A percentile compares a stretch with the other conserved stretches of the same genome.
Evolutionary conservation across 2,113 vertebrate species (phyloP).

Genomic region (Nerophis ophidion): DNA sequence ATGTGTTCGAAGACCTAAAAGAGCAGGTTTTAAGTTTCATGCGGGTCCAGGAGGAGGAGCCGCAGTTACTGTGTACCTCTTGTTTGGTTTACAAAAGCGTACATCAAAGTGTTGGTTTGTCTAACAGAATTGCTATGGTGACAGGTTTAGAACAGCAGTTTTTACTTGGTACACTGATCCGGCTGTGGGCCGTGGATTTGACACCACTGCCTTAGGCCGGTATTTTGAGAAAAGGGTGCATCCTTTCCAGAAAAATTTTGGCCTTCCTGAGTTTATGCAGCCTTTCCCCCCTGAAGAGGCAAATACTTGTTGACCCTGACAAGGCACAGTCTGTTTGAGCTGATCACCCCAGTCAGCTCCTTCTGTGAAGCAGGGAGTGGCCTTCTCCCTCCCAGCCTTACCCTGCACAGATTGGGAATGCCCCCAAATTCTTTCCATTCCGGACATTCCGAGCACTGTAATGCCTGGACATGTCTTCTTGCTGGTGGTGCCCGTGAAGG

Average conservation of each 20-base stretch:
- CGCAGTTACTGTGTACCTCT: too few species aligned
- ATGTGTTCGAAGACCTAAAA: too few species aligned
- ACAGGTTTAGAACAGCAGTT: too few species aligned
- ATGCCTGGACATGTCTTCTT: constrained; percentile 68
- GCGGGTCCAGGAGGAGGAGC: too few species aligned
- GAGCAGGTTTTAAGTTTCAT: too few species aligned
- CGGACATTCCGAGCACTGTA: constrained; percentile 60
- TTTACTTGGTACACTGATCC: too few species aligned
- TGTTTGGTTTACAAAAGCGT: too few species aligned
- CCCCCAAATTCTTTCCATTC: constrained; percentile 73
- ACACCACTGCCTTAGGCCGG: too few species aligned
- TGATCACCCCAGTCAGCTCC: constrained; percentile 15
- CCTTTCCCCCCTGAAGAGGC: not conserved
- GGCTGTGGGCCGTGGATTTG: too few species aligned
- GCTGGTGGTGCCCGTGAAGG: constrained; percentile 10
- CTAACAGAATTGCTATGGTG: too few species aligned
- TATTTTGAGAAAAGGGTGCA: too few species aligned
- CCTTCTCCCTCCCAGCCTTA: constrained; percentile 29
- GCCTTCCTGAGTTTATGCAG: not conserved
- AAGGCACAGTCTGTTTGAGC: not conserved
- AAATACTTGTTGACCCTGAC: not conserved
- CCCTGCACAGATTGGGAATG: constrained; percentile 62
- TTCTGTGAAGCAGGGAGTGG: constrained; percentile 44
- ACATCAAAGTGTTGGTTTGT: too few species aligned
- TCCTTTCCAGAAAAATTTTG: not conserved